These are phyloP conservation scores for Protomyctophum bolini DNA, from an alignment of 2,113 vertebrate genomes.

Conservation along the genomic window DNA sequence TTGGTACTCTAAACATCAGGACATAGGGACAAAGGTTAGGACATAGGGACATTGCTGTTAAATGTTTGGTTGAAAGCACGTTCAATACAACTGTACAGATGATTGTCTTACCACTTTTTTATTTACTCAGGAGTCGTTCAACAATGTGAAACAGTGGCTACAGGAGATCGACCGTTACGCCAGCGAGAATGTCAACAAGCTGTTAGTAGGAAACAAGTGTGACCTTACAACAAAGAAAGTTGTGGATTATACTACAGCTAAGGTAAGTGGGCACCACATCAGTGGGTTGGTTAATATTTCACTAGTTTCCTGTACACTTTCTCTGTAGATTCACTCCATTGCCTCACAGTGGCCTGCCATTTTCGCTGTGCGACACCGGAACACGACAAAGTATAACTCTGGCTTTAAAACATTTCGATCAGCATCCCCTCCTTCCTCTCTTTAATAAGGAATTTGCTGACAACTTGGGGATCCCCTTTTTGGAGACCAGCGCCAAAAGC, in stretches of 20 bases:
- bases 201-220: constrained; percentile 97
- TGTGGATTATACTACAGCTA: constrained; percentile 96
- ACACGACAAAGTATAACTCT: no score
- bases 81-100: not conserved
- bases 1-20: no score
- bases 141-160: constrained; percentile 98
- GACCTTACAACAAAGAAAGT: constrained; percentile 98
- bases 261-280: constrained; percentile 74
- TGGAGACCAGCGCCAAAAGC: constrained; percentile 98
- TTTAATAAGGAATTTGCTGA: constrained; percentile 91
- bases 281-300: not conserved
- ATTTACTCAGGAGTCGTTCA: constrained; percentile 90
- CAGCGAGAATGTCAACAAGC: constrained; percentile 98
- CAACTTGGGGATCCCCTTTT: constrained; percentile 94
- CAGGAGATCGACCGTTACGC: constrained; percentile 98
- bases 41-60: no score
- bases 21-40: no score
- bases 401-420: no score
- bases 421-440: not conserved
- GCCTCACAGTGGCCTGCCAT: no score
- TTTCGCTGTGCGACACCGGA: no score
- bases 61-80: no score
- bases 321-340: not conserved
- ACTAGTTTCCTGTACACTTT: not conserved
- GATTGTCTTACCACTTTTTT: not conserved